Conservation (phyloP, 2,888 invertebrate species). For the Hydriomena furcata region DNA sequence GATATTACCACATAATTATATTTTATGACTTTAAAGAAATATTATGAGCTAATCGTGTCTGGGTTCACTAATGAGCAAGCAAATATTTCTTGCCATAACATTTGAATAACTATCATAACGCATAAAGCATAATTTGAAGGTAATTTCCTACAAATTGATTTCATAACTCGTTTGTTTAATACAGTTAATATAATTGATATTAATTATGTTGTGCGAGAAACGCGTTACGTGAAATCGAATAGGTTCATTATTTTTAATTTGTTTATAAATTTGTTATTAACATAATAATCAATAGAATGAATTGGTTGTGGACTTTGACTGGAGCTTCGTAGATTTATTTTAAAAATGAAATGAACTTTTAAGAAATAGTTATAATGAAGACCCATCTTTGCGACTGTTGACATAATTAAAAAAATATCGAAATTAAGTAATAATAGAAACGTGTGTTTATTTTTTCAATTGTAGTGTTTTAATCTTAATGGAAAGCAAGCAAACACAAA, state of each 20-base stretch:
- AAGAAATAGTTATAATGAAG: too few species aligned
- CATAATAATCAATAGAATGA: constrained; percentile 26
- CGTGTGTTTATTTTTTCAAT: too few species aligned
- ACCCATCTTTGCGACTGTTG: too few species aligned
- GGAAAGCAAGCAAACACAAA: too few species aligned
- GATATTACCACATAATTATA: constrained; percentile 25
- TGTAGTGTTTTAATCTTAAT: too few species aligned
- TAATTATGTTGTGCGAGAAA: constrained; percentile 30
- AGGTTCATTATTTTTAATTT: constrained; percentile 32
- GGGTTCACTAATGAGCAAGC: constrained; percentile 14
- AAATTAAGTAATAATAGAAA: too few species aligned
- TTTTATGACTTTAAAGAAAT: constrained; percentile 23
- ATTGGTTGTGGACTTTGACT: constrained; percentile 18
- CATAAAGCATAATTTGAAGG: constrained; percentile 8
- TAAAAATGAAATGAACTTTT: too few species aligned
- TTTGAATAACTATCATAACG: background rate
- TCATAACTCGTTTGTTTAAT: constrained; percentile 29
- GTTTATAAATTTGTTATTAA: constrained; percentile 30
- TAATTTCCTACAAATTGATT: constrained; percentile 18
- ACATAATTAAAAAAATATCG: too few species aligned
- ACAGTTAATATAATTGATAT: constrained; percentile 28
- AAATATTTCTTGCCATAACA: constrained; percentile 12
- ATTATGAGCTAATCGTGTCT: constrained; percentile 3
- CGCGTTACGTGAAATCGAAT: constrained; percentile 26
- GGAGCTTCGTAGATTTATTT: too few species aligned